Evolutionary conservation across 2,797 vertebrate species (phyloP), one percentile per base, ranked within the genome.

Genomic region (Cottoperca gobio): DNA sequence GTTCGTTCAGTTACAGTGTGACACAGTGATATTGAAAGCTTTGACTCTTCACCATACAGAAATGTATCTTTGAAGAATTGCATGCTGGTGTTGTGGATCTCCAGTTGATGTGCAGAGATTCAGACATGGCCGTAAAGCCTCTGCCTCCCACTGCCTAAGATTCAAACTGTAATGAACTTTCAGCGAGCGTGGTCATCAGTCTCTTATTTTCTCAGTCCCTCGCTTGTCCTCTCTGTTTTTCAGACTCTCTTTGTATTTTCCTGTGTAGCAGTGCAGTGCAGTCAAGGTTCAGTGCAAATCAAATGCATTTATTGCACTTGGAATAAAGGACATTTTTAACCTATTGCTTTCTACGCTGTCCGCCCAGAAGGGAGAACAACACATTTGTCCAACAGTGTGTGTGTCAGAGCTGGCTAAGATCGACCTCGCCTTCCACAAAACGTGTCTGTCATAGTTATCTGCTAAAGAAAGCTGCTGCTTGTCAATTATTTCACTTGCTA

Each of bases 111-210:
- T 58, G 21, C 46, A 39, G 21, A 3, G 19, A n/a, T 33, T 76
- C 33, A 40, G 19, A 54, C 37, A 6, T 33, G 40, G 31, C 60
- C 7, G 3, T 40, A 13, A 40, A 21, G 16, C 6, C 61, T 57
- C 2, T 39, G 21, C 26, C 69, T 73, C 53, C 52, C 31, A 6
- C 46, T 48, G 52, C 10, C 43, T 39, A 12, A 59, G 59, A 35
- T 31, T 59, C 35, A 33, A 53, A 53, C 50, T 70, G 40, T 62
- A 78, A 64, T 60, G 40, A 73, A 52, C 35, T 10, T 43, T 40
- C 19, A 65, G 62, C 6, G n/a, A 52, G 31, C 2, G 14, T 43
- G n/a, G 28, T 50, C 39, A 33, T 67, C 57, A 31, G 14, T n/a
- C 24, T 64, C n/a, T 69, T 11, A 9, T 45, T 58, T 5, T 35